A percentile compares a stretch with the other conserved stretches of the same genome.
These are phyloP conservation scores for Coboldia fuscipes DNA, from an alignment of 1,140 invertebrate genomes.

Conservation along the genomic window DNA sequence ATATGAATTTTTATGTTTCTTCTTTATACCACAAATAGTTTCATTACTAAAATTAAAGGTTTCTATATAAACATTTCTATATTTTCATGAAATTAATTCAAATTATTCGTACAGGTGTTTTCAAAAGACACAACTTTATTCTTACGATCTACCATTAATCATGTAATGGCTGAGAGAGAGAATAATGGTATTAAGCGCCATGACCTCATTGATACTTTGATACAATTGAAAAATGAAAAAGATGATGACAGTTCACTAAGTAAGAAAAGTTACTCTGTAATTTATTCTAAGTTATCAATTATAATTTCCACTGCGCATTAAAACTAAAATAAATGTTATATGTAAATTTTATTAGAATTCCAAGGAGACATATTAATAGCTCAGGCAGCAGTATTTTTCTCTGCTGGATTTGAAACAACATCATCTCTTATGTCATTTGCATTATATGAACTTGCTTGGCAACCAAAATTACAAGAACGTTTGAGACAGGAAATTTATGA, in stretches of 20 bases:
- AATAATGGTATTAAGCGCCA: slow-evolving; percentile 11
- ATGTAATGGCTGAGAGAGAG: slow-evolving; percentile 14
- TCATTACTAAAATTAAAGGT: slow-evolving; percentile 4
- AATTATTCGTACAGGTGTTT: too few relatives aligned
- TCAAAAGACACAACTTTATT: too few relatives aligned
- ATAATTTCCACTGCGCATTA: too few relatives aligned
- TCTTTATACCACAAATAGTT: slow-evolving; percentile 12
- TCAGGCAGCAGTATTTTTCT: slow-evolving; percentile 44
- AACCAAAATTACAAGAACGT: too few relatives aligned
- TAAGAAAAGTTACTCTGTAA: too few relatives aligned
- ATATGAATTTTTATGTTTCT: slow-evolving; percentile 18
- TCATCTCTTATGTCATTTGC: slow-evolving; percentile 41
- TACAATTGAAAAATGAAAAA: slow-evolving; percentile 16
- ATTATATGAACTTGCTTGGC: slow-evolving; percentile 35
- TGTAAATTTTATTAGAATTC: too few relatives aligned
- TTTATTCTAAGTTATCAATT: too few relatives aligned
- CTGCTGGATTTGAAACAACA: slow-evolving; percentile 58
- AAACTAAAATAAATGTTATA: too few relatives aligned
- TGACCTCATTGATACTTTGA: slow-evolving; percentile 24
- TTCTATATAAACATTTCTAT: slow-evolving; percentile 20
- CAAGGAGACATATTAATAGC: slow-evolving; percentile 36
- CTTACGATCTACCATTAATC: slow-evolving; percentile 15
- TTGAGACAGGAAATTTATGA: slow-evolving; percentile 38
- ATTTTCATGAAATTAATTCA: too few relatives aligned
- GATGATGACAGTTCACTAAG: not conserved